Percentiles rank a stretch among this genome's conserved stretches.
phyloP scores from a whole-genome alignment of 2,888 invertebrate species.

The Anodontia alba region DNA sequence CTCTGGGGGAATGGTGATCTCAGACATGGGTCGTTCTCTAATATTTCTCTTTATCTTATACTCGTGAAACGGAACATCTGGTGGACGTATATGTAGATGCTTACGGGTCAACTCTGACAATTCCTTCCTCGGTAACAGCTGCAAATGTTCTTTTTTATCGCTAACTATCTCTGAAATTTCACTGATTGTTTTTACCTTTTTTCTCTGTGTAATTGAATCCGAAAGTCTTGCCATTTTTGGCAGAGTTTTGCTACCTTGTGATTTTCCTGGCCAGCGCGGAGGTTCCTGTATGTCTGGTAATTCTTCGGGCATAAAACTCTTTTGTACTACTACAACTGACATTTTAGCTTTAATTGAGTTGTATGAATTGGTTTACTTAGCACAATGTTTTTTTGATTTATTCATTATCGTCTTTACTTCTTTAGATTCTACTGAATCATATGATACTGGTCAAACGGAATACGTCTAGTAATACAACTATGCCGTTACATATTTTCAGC shows the following conservation, averaged over 20 bases:
- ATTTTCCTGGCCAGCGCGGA: slow-evolving; percentile 15
- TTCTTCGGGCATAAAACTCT: background rate
- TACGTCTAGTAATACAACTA: too few relatives aligned
- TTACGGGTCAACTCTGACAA: background rate
- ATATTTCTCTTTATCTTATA: background rate
- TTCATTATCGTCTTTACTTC: background rate
- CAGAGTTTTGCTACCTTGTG: slow-evolving; percentile 5
- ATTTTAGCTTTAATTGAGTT: too few relatives aligned
- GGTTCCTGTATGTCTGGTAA: background rate
- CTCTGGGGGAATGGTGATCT: slow-evolving; percentile 34
- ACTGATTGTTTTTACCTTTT: background rate
- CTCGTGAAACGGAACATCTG: slow-evolving; percentile 18
- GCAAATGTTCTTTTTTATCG: background rate
- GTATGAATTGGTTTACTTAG: too few relatives aligned
- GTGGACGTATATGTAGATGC: slow-evolving; percentile 24
- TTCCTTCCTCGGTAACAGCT: background rate
- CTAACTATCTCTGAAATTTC: slow-evolving; percentile 29
- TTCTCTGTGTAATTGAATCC: background rate
- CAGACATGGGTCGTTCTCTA: slow-evolving; percentile 49
- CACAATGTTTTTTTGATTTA: too few relatives aligned
- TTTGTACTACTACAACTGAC: background rate
- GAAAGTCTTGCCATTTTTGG: background rate
- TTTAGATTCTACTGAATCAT: too few relatives aligned
- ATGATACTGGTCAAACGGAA: too few relatives aligned
- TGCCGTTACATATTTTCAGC: too few relatives aligned